phyloP scores from a whole-genome alignment of 1,140 invertebrate species.

The Drosophila subpulchrella region DNA sequence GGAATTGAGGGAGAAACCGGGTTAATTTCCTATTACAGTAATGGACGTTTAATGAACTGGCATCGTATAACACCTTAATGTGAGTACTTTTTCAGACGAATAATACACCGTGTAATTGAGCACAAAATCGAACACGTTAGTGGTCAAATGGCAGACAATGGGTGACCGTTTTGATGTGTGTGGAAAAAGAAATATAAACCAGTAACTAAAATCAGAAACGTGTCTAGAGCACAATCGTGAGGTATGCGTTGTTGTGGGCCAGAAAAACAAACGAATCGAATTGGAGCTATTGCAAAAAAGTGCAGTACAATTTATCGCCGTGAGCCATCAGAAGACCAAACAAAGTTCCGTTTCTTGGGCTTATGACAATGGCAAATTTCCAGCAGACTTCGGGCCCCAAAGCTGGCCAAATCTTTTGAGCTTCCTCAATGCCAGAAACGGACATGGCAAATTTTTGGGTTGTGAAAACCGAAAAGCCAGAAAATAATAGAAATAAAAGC shows the following conservation, averaged over 20 bases:
- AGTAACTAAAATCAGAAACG: slow-evolving; percentile 70
- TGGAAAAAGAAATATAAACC: slow-evolving; percentile 72
- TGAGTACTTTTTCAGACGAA: slow-evolving; percentile 26
- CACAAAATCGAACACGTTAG: slow-evolving; percentile 65
- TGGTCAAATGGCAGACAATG: slow-evolving; percentile 53
- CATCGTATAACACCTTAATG: slow-evolving; percentile 54
- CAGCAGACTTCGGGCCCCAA: slow-evolving; percentile 15
- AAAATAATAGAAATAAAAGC: slow-evolving; percentile 34
- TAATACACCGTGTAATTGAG: slow-evolving; percentile 48
- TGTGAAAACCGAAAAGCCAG: slow-evolving; percentile 23
- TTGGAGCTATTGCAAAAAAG: slow-evolving; percentile 34
- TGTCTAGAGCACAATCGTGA: slow-evolving; percentile 68
- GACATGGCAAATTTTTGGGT: slow-evolving; percentile 30
- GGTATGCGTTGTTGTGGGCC: slow-evolving; percentile 27
- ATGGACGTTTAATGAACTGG: slow-evolving; percentile 70
- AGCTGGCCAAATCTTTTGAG: slow-evolving; percentile 39
- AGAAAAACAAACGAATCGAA: slow-evolving; percentile 42
- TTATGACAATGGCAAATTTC: slow-evolving; percentile 55
- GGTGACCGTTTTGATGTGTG: slow-evolving; percentile 55
- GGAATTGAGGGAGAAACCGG: slow-evolving; percentile 59
- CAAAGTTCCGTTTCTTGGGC: slow-evolving; percentile 58
- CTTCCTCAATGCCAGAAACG: slow-evolving; percentile 69
- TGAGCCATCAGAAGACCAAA: slow-evolving; percentile 51
- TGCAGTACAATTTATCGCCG: slow-evolving; percentile 47
- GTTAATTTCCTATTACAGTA: slow-evolving; percentile 77